A percentile compares a stretch with the other conserved stretches of the same genome.
These are phyloP conservation scores for Linyphia triangularis DNA, from an alignment of 2,888 invertebrate genomes.

Conservation along the genomic window DNA sequence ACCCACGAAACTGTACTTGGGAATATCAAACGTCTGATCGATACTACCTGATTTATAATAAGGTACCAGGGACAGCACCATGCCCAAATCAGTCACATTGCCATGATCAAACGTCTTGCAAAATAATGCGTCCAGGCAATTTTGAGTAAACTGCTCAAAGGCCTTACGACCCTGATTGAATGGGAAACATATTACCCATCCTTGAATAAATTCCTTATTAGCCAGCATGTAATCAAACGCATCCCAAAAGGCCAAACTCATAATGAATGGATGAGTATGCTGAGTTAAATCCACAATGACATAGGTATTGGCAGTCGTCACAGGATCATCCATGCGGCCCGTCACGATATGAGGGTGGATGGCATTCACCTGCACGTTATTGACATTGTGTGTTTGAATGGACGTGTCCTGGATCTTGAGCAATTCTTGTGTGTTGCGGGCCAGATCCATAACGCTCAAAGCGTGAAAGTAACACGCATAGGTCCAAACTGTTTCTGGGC, in stretches of 20 bases:
- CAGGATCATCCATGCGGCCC: not conserved
- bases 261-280: not conserved
- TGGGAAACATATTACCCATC: conserved; percentile 15
- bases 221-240: not conserved
- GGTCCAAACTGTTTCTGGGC: not conserved
- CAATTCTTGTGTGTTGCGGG: not conserved
- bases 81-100: not conserved
- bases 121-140: conserved; percentile 12
- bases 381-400: not conserved
- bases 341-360: not conserved
- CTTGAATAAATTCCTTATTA: not conserved
- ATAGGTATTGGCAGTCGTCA: not conserved
- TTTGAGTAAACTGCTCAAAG: conserved; percentile 22
- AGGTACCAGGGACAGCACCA: not conserved
- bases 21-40: not conserved
- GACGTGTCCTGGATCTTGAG: not conserved
- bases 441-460: not conserved
- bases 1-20: not conserved
- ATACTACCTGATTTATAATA: conserved; percentile 24
- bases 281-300: not conserved
- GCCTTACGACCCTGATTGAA: not conserved
- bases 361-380: not conserved
- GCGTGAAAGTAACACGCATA: not conserved
- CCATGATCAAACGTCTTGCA: not conserved
- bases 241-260: conserved; percentile 10